Conservation (phyloP, 2,888 invertebrate genomes). For the Axea sp. region DNA sequence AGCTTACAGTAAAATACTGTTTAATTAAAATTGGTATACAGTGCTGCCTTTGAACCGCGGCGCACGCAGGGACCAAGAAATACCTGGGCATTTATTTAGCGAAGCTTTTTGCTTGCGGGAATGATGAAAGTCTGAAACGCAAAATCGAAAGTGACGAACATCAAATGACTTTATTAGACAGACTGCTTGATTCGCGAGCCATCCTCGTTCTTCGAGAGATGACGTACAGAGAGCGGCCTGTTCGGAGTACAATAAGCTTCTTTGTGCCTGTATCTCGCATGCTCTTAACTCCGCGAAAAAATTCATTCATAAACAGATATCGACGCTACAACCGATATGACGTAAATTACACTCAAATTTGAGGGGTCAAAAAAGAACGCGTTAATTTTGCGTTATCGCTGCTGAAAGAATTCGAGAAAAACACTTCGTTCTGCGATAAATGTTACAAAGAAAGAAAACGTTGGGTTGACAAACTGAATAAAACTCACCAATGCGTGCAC, state of each 20-base stretch:
- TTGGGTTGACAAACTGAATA: too few species aligned
- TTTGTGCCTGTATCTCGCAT: conserved; percentile 58
- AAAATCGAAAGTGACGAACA: conserved; percentile 47
- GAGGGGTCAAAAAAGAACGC: background rate
- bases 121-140: conserved; percentile 24
- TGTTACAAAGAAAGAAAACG: too few species aligned
- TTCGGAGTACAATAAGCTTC: conserved; percentile 58
- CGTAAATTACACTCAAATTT: conserved; percentile 18
- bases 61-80: conserved; percentile 27
- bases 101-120: conserved; percentile 4
- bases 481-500: too few species aligned
- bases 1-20: conserved; percentile 44
- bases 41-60: conserved; percentile 28
- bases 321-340: conserved; percentile 6
- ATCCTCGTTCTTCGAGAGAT: conserved; percentile 40
- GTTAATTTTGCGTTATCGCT: conserved; percentile 2
- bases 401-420: background rate
- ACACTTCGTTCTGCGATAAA: too few species aligned
- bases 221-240: conserved; percentile 41
- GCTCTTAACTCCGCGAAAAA: conserved; percentile 40
- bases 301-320: conserved; percentile 53
- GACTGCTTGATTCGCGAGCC: conserved; percentile 24
- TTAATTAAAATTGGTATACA: conserved; percentile 45
- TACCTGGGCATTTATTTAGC: conserved; percentile 32
- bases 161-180: conserved; percentile 59